These are phyloP conservation scores for Oncopodura yosiiana DNA, from an alignment of 1,140 invertebrate genomes.

Conservation along the genomic window DNA sequence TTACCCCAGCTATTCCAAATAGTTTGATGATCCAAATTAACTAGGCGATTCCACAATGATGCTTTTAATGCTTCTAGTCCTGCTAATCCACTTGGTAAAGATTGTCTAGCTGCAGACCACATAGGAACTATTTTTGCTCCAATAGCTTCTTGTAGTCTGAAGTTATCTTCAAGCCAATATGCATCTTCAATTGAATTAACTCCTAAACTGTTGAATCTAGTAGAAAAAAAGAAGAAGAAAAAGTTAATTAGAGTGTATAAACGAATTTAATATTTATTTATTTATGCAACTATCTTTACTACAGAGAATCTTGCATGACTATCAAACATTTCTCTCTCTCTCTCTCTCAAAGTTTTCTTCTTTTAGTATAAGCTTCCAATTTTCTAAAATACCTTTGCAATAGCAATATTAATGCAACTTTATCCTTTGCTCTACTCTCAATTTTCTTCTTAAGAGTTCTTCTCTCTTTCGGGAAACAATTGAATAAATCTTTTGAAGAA, in stretches of 20 bases:
- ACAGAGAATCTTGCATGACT: too few species aligned
- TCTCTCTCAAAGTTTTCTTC: too few species aligned
- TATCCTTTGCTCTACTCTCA: too few species aligned
- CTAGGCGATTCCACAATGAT: constrained; percentile 74
- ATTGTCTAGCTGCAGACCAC: constrained; percentile 65
- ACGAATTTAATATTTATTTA: not conserved
- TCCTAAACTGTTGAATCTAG: constrained; percentile 63
- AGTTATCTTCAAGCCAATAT: constrained; percentile 71
- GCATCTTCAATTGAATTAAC: constrained; percentile 73
- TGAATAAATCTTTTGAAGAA: too few species aligned
- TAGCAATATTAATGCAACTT: too few species aligned
- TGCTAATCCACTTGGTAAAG: constrained; percentile 65
- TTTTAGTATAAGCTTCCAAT: too few species aligned
- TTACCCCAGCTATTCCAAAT: constrained; percentile 79
- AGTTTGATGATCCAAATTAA: constrained; percentile 74
- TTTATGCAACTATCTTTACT: not conserved
- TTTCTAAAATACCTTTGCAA: too few species aligned
- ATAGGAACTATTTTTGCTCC: constrained; percentile 62
- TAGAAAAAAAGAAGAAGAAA: constrained; percentile 21
- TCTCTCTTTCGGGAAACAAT: too few species aligned
- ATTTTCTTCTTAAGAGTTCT: too few species aligned
- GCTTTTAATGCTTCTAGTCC: constrained; percentile 63
- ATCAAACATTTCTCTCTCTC: too few species aligned
- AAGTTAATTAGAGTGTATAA: not conserved
- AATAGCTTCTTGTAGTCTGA: constrained; percentile 56